These are phyloP conservation scores for Atethmia centrago DNA, from an alignment of 2,888 invertebrate species.

Conservation along the genomic window DNA sequence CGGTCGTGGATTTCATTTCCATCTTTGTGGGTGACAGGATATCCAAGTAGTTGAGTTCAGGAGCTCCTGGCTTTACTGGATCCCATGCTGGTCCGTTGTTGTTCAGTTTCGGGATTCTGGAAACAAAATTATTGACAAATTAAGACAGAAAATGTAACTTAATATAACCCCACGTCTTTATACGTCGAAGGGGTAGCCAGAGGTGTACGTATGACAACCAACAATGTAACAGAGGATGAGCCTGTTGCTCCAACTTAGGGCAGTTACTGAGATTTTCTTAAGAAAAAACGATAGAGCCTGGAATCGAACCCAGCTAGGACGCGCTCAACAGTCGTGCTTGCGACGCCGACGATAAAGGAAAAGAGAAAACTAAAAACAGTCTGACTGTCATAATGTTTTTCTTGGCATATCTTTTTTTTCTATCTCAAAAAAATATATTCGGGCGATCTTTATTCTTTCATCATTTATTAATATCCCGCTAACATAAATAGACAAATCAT, in stretches of 20 bases:
- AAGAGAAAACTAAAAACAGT: not conserved
- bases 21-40: slow-evolving; percentile 86
- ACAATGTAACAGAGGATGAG: not conserved
- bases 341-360: not conserved
- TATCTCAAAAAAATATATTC: not conserved
- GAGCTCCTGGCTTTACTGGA: slow-evolving; percentile 82
- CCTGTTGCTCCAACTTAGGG: not conserved
- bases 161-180: too few species aligned
- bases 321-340: not conserved
- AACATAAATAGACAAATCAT: slow-evolving; percentile 26
- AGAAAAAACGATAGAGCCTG: not conserved
- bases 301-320: not conserved
- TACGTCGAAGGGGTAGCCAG: not conserved
- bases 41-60: slow-evolving; percentile 87
- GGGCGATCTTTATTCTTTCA: not conserved
- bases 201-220: not conserved
- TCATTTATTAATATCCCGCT: not conserved
- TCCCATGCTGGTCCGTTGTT: slow-evolving; percentile 84
- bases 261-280: not conserved
- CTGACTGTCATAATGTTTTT: not conserved
- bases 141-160: not conserved
- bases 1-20: slow-evolving; percentile 83
- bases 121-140: slow-evolving; percentile 36
- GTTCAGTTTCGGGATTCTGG: slow-evolving; percentile 83
- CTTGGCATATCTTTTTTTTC: not conserved